Evolutionary conservation across 2,888 invertebrate species (phyloP).

Genomic region (Ophion ellenae): DNA sequence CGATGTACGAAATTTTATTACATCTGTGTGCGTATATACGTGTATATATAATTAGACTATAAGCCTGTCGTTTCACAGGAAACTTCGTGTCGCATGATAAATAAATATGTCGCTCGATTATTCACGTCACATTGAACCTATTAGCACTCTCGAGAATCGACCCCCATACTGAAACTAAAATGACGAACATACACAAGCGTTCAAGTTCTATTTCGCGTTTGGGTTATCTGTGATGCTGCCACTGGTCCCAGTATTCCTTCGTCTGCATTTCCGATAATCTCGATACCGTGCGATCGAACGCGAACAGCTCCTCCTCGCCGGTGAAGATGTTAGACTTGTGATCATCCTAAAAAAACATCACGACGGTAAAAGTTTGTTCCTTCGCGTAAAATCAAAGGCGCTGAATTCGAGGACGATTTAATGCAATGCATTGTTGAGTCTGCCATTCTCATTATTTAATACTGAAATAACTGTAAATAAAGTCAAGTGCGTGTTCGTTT

Average conservation of each 20-base stretch:
- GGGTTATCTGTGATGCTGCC: constrained; percentile 85
- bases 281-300: constrained; percentile 97
- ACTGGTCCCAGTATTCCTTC: constrained; percentile 95
- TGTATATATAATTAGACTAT: constrained; percentile 47
- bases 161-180: background rate
- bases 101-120: constrained; percentile 22
- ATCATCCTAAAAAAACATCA: constrained; percentile 86
- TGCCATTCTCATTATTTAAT: too few species aligned
- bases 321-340: constrained; percentile 96
- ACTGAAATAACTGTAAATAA: background rate
- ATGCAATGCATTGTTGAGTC: too few species aligned
- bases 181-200: constrained; percentile 7
- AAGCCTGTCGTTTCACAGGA: background rate
- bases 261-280: constrained; percentile 98
- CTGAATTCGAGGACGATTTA: too few species aligned
- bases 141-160: background rate
- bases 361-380: background rate
- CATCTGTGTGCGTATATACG: constrained; percentile 8
- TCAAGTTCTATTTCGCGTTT: constrained; percentile 36
- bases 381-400: too few species aligned
- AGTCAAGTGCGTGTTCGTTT: background rate
- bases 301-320: constrained; percentile 99
- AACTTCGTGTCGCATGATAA: background rate
- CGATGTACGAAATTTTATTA: background rate
- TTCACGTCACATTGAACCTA: background rate